These are phyloP conservation scores for Drosophila cardini DNA, from an alignment of 1,140 invertebrate genomes.

Conservation along the genomic window DNA sequence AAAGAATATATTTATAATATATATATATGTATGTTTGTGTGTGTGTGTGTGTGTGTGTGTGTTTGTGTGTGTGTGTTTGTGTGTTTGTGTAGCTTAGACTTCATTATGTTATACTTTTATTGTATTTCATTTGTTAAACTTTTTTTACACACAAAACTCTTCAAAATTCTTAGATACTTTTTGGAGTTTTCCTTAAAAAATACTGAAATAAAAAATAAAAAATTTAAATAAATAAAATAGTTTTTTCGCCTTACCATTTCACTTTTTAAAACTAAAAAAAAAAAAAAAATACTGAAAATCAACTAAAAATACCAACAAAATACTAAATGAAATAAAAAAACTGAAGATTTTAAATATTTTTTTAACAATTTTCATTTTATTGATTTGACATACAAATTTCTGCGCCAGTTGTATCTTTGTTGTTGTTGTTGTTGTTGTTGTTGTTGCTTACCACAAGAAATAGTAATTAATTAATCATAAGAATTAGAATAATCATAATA, in stretches of 20 bases:
- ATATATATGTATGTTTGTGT: constrained; percentile 15
- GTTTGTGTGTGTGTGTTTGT: constrained; percentile 29
- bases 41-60: constrained; percentile 33
- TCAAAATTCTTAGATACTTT: constrained; percentile 4
- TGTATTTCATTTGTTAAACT: constrained; percentile 34
- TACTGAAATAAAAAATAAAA: constrained; percentile 8
- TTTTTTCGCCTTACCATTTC: constrained; percentile 2
- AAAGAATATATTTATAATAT: constrained; percentile 79
- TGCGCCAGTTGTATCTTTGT: constrained; percentile 66
- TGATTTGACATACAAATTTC: constrained; percentile 82
- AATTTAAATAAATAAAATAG: constrained; percentile 8
- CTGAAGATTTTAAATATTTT: constrained; percentile 60
- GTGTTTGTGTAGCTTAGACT: constrained; percentile 35
- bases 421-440: constrained; percentile 55
- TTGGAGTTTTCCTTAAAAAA: constrained; percentile 29
- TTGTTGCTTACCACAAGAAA: constrained; percentile 74
- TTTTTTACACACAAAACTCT: constrained; percentile 23
- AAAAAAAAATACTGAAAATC: constrained; percentile 26
- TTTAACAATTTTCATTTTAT: constrained; percentile 76
- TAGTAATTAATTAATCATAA: constrained; percentile 77
- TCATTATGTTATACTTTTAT: constrained; percentile 41
- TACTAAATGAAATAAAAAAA: constrained; percentile 62
- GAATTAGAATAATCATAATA: constrained; percentile 75
- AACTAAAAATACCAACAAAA: too few relatives aligned
- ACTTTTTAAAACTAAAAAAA: constrained; percentile 32